Evolutionary conservation across 2,113 vertebrate genomes (phyloP).

Genomic region (Globicephala melas): DNA sequence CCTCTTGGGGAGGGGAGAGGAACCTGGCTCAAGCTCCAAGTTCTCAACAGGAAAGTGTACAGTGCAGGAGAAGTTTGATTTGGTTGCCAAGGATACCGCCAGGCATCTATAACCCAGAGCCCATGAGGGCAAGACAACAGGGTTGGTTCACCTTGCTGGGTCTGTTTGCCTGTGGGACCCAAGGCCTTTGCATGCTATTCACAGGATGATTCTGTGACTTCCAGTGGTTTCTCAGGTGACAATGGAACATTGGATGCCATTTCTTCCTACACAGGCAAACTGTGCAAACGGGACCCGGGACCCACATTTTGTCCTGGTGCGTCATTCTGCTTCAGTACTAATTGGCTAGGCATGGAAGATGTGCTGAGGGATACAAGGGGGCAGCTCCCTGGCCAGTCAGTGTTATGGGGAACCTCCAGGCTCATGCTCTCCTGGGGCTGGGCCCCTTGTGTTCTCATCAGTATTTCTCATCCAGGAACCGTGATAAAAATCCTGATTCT

Average conservation of each 20-base stretch:
- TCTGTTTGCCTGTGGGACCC: too few species aligned
- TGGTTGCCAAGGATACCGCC: accelerated
- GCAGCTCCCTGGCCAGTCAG: not conserved
- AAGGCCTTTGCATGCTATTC: not conserved
- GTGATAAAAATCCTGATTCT: not conserved
- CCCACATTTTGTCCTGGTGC: accelerated
- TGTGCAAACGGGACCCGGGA: not conserved
- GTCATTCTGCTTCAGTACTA: not conserved
- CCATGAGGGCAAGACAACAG: not conserved
- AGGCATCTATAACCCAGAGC: too few species aligned
- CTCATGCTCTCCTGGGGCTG: not conserved
- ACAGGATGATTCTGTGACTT: not conserved
- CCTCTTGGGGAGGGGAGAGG: too few species aligned
- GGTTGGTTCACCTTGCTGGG: too few species aligned
- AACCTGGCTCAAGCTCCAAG: accelerated
- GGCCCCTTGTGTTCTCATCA: too few species aligned
- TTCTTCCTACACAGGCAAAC: not conserved
- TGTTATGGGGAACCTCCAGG: accelerated
- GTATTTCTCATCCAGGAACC: not conserved
- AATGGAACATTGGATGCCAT: too few species aligned
- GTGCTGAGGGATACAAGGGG: not conserved
- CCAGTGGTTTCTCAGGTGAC: not conserved
- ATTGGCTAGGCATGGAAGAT: accelerated
- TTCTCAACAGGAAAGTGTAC: accelerated
- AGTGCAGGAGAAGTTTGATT: too few species aligned